A percentile compares a stretch with the other conserved stretches of the same genome.
Evolutionary conservation across 2,113 vertebrate genomes (phyloP).

Genomic region (Sterna hirundo): DNA sequence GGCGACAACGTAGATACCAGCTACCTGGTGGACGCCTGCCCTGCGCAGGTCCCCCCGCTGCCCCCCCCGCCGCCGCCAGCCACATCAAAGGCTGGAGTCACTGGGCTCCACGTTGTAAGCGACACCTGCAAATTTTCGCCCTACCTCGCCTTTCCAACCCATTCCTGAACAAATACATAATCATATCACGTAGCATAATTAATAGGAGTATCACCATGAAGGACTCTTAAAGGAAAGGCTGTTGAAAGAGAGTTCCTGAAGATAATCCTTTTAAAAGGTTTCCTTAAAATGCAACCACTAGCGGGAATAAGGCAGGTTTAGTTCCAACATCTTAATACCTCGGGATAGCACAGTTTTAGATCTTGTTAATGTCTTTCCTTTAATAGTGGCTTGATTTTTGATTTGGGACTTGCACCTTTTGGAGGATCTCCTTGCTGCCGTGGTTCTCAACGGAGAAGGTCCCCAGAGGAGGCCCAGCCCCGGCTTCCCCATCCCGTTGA

Average conservation of each 20-base stretch:
- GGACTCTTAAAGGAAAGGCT: slow-evolving; percentile 31
- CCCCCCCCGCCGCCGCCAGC: background rate
- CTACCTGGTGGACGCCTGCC: background rate
- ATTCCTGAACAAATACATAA: slow-evolving; percentile 20
- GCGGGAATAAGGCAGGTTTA: slow-evolving; percentile 21
- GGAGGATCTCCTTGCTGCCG: background rate
- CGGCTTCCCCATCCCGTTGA: background rate
- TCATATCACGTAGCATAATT: slow-evolving; percentile 24
- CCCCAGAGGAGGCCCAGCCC: background rate
- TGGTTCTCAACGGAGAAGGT: background rate
- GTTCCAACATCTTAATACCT: slow-evolving; percentile 42
- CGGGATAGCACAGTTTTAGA: background rate
- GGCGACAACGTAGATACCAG: background rate
- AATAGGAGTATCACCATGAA: slow-evolving; percentile 8
- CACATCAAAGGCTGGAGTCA: background rate
- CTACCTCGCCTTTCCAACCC: background rate
- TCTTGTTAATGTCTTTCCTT: slow-evolving; percentile 2
- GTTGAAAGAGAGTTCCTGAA: slow-evolving; percentile 51
- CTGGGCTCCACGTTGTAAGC: background rate
- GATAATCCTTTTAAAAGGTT: slow-evolving; percentile 43
- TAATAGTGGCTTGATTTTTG: background rate
- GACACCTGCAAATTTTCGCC: background rate
- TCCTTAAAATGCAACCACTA: slow-evolving; percentile 29
- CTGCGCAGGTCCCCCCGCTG: background rate
- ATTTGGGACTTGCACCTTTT: background rate